Evolutionary conservation across 2,113 vertebrate species (phyloP), one percentile per base, ranked within the genome.

Genomic region (Hystrix brachyura): DNA sequence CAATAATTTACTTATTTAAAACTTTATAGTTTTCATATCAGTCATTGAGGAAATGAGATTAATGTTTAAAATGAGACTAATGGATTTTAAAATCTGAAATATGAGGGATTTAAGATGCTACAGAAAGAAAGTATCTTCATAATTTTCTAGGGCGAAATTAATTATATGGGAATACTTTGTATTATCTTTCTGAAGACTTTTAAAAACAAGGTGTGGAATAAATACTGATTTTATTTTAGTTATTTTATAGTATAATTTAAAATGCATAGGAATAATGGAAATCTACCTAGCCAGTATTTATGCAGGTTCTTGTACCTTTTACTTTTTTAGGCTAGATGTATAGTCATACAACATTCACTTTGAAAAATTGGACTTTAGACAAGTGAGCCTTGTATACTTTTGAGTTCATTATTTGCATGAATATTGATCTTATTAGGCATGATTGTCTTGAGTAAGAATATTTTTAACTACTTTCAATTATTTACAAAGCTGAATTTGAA

Each of bases 1-100:
- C 86, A 87, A 81, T 62, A 85, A n/a, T 69, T 27, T 64, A 51
- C 95, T 97, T 96, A 86, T 10, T 94, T 82, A 46, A 91, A 87
- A 59, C 79, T 46, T n/a, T 57, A 34, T 8, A 78, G 32, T 64
- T 79, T 96, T 90, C 32, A 1, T 57, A 53, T 85, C 15, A 92
- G 0, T 94, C 38, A 88, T 87, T 18, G 80, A 79, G 25, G 55
- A 94, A 96, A 76, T 89, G 27, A 87, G 74, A 78, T 74, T 89
- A 81, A 87, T 83, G 17, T 91, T 94, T 89, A 94, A 38, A 38
- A 38, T 38, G 38, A 38, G 38, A 38, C 38, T 38, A 82, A 38
- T 96, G 21, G 9, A 62, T 51, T 95, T 92, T 94, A 67, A 34
- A 19, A 67, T 94, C 62, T 93, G 88, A 90, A 94, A 72, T 72